Percentiles rank a stretch among this genome's conserved stretches.
Conservation (phyloP, 1,140 invertebrate genomes). For the Schlechtendalia chinensis region DNA sequence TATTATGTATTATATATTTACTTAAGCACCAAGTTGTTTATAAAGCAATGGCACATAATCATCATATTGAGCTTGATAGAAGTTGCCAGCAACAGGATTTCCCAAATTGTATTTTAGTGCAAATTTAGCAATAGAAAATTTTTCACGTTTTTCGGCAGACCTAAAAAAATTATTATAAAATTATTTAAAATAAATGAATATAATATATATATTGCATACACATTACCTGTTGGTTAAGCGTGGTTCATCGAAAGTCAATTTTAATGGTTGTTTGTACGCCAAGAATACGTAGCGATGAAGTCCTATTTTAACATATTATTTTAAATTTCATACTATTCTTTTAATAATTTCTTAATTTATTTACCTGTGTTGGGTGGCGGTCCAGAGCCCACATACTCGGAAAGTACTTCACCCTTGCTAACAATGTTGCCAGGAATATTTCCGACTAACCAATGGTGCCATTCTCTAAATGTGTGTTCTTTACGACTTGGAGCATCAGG, state of each 20-base stretch:
- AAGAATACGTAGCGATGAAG: constrained; percentile 89
- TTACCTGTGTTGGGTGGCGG: constrained; percentile 74
- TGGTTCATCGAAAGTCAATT: constrained; percentile 68
- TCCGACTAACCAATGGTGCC: constrained; percentile 88
- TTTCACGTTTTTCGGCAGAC: constrained; percentile 69
- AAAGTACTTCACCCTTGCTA: constrained; percentile 69
- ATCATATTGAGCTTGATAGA: constrained; percentile 86
- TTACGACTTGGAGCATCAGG: constrained; percentile 84
- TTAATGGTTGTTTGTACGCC: constrained; percentile 77
- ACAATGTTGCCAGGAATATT: constrained; percentile 83
- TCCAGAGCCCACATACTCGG: constrained; percentile 80
- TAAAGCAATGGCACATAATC: constrained; percentile 82
- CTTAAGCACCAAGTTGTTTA: constrained; percentile 62
- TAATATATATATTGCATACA: background rate
- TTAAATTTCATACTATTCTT: background rate
- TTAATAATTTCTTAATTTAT: constrained; percentile 1
- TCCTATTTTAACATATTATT: constrained; percentile 55
- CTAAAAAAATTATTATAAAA: constrained; percentile 54
- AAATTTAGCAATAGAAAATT: constrained; percentile 80
- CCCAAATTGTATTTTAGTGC: constrained; percentile 79
- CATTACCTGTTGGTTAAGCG: constrained; percentile 61
- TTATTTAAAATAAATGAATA: background rate
- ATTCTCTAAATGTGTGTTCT: constrained; percentile 77
- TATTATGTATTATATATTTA: background rate
- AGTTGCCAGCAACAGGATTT: constrained; percentile 81